A percentile compares a stretch with the other conserved stretches of the same genome.
Evolutionary conservation across 2,888 invertebrate genomes (phyloP).

Genomic region (Brachyopa scutellaris): DNA sequence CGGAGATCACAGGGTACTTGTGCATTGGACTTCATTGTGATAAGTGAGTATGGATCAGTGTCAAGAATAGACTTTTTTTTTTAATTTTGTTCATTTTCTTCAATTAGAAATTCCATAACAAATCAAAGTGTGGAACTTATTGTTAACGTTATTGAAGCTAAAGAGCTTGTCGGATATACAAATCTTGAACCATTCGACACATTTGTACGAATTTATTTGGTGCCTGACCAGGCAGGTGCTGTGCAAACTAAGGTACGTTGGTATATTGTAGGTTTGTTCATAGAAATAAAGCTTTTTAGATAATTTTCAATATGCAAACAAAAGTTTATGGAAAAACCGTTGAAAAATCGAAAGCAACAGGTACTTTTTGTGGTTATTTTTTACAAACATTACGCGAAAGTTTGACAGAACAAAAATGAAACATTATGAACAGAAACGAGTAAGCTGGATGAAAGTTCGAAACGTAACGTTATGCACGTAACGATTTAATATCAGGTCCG

Average conservation of each 20-base stretch:
- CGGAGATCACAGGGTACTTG: constrained; percentile 88
- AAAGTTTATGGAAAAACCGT: too few species aligned
- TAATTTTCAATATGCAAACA: too few species aligned
- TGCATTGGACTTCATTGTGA: constrained; percentile 91
- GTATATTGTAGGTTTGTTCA: too few species aligned
- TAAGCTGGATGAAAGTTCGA: too few species aligned
- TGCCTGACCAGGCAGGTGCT: constrained; percentile 87
- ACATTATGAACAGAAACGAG: too few species aligned
- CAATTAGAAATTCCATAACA: constrained; percentile 76
- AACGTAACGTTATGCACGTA: too few species aligned
- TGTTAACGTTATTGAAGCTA: constrained; percentile 89
- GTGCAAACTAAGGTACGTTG: constrained; percentile 85
- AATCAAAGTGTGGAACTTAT: constrained; percentile 80
- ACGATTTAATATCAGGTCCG: too few species aligned
- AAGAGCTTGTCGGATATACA: constrained; percentile 86
- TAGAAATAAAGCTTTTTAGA: too few species aligned
- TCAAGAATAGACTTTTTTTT: neutral
- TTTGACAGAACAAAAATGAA: too few species aligned
- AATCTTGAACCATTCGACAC: constrained; percentile 86
- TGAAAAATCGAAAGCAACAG: too few species aligned
- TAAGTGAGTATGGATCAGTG: constrained; percentile 83
- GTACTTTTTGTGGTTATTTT: too few species aligned
- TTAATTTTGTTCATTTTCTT: neutral
- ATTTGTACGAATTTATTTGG: constrained; percentile 88
- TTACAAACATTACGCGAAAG: too few species aligned